Base-by-base conservation (phyloP, 2,888 invertebrate genomes). In the Syrista parreyssii region DNA sequence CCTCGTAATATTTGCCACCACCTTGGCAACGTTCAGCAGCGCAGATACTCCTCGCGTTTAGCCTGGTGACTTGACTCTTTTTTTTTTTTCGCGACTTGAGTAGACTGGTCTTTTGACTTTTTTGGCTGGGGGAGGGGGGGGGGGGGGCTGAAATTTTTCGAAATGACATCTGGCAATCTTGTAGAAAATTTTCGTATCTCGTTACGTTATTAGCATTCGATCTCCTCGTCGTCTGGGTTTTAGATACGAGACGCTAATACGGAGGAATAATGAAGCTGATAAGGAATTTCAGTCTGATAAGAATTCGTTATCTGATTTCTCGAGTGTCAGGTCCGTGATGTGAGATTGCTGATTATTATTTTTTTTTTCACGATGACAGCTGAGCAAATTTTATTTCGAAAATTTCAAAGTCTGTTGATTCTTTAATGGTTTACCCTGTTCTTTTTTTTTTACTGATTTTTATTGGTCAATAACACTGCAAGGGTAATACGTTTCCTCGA, bases 1-100 rank as follows among this genome's bases (percentile, higher is more conserved):
- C 92, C 91, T 89, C 55, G 55, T 9, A 55, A 55, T 55, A 55
- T 55, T 55, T 90, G 89, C 91, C 92, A 92, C 92, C 79, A 76
- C 73, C 78, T 72, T 74, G 79, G 79, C 79, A 75, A 79, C 79
- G 88, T 85, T 86, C 77, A 33, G 11, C 68, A 12, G 68, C 68
- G 68, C 71, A 23, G 35, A 34, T 71, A 32, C 82, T 85, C 55
- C 55, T 55, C 55, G 55, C 55, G 55, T 55, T 55, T 55, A 55
- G 15, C 23, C 23, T 55, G 6, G 9, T 55, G 9, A 23, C 55
- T 55, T 55, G 15, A 55, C 9, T 23, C 2, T 23, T 55, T 55
- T 40, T 40, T 40, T 35, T 86, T 89, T 88, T 87, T 84, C 86
- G 84, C 83, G 86, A 84, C 86, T 77, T 79, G 78, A 81, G 82